These are phyloP conservation scores for Nasonia longicornis DNA, from an alignment of 1,140 invertebrate genomes.

Conservation along the genomic window DNA sequence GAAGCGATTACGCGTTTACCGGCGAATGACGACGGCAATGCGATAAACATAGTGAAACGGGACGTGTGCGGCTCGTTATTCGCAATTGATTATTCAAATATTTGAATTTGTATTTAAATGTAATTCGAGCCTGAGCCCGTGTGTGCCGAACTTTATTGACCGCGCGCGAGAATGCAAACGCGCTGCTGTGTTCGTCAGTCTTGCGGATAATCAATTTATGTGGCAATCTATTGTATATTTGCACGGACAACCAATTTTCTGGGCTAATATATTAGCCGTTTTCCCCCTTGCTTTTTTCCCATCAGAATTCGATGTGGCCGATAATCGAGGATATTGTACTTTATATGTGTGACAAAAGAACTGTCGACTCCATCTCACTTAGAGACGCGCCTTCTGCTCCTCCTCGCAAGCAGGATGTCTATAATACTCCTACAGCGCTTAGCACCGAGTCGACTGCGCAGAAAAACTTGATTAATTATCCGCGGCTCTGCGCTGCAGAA, in stretches of 20 bases:
- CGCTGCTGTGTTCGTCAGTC: not conserved
- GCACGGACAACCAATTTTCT: too few relatives aligned
- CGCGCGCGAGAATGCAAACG: not conserved
- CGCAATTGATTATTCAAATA: not conserved
- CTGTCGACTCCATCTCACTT: too few relatives aligned
- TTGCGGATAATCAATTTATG: not conserved
- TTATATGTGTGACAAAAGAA: too few relatives aligned
- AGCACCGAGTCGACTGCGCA: not conserved
- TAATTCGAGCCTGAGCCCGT: not conserved
- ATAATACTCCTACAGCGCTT: not conserved
- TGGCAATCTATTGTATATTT: too few relatives aligned
- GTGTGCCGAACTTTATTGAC: not conserved
- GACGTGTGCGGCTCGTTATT: not conserved
- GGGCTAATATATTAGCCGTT: not conserved
- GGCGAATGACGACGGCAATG: too few relatives aligned
- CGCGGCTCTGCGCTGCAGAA: not conserved
- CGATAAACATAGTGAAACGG: not conserved
- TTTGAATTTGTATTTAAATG: not conserved
- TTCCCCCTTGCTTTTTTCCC: too few relatives aligned
- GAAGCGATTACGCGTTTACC: not conserved
- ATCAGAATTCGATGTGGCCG: too few relatives aligned
- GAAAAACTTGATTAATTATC: slow-evolving; percentile 35
- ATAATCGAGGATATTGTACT: too few relatives aligned
- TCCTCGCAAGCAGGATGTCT: too few relatives aligned
- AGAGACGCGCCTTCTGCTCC: too few relatives aligned